Evolutionary conservation across 2,797 vertebrate species (phyloP).

Genomic region (Chloroceryle inda): DNA sequence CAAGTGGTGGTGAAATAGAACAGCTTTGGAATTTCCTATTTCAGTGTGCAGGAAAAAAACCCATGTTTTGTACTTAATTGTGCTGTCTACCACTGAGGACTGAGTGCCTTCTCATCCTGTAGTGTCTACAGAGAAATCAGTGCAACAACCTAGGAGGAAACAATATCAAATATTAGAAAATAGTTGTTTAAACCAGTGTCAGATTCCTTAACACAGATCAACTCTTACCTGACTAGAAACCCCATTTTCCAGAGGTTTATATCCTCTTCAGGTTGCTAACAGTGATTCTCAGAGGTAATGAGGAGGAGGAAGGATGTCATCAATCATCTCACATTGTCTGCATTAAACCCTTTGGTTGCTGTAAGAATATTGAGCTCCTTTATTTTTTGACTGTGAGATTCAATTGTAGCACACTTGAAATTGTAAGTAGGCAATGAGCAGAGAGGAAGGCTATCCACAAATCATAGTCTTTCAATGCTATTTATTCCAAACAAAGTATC

Average conservation of each 20-base stretch:
- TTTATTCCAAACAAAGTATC: slow-evolving; percentile 25
- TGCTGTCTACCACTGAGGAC: not conserved
- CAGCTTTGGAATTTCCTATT: not conserved
- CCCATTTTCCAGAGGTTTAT: not conserved
- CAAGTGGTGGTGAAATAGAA: not conserved
- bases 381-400: slow-evolving; percentile 35
- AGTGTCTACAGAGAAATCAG: not conserved
- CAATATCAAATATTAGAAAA: not conserved
- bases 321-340: slow-evolving; percentile 19
- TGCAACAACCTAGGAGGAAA: not conserved
- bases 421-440: slow-evolving; percentile 18
- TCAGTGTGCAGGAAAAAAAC: not conserved
- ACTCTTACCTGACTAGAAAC: not conserved
- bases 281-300: not conserved
- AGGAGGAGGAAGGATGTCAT: not conserved
- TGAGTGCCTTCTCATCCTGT: not conserved
- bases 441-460: not conserved
- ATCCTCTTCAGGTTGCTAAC: not conserved
- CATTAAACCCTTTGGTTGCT: not conserved
- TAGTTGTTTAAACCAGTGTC: not conserved
- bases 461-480: slow-evolving; percentile 44
- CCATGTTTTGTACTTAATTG: not conserved
- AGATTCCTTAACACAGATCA: not conserved
- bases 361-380: slow-evolving; percentile 36
- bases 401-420: slow-evolving; percentile 43